A percentile compares a stretch with the other conserved stretches of the same genome.
Conservation (phyloP, 1,140 invertebrate species). For the roundworm (Caenorhabditis elegans) region DNA sequence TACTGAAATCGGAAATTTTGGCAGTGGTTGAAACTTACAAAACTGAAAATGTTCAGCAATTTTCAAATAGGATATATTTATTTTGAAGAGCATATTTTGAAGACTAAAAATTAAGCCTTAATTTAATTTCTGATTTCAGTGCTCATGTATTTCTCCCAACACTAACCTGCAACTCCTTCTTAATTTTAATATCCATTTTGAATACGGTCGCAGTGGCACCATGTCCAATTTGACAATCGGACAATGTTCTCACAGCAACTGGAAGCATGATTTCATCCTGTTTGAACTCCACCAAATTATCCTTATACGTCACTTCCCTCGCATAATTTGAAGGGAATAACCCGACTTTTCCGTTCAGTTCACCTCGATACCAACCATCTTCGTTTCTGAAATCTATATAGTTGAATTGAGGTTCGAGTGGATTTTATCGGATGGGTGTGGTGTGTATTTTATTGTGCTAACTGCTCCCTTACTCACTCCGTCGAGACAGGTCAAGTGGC, state of each 20-base stretch:
- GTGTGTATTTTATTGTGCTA: background rate
- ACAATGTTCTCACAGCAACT: background rate
- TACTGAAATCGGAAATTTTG: too few relatives aligned
- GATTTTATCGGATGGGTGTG: background rate
- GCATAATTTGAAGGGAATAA: background rate
- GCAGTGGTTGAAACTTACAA: too few relatives aligned
- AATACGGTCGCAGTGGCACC: background rate
- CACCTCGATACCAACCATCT: background rate
- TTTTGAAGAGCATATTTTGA: too few relatives aligned
- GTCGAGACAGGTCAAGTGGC: background rate
- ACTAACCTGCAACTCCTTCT: background rate
- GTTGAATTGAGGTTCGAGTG: background rate
- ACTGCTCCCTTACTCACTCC: background rate
- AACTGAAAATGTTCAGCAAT: too few relatives aligned
- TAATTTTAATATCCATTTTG: background rate
- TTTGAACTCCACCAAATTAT: background rate
- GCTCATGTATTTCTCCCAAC: too few relatives aligned
- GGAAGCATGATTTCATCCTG: background rate
- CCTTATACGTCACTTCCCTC: background rate
- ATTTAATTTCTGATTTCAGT: too few relatives aligned
- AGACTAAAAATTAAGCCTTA: too few relatives aligned
- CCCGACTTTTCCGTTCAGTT: background rate
- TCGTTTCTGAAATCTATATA: background rate
- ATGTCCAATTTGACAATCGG: background rate
- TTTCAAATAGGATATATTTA: too few relatives aligned